Percentiles rank a stretch among this genome's conserved stretches.
phyloP scores from a whole-genome alignment of 2,113 vertebrate species.

The Herpetotheres cachinnans region DNA sequence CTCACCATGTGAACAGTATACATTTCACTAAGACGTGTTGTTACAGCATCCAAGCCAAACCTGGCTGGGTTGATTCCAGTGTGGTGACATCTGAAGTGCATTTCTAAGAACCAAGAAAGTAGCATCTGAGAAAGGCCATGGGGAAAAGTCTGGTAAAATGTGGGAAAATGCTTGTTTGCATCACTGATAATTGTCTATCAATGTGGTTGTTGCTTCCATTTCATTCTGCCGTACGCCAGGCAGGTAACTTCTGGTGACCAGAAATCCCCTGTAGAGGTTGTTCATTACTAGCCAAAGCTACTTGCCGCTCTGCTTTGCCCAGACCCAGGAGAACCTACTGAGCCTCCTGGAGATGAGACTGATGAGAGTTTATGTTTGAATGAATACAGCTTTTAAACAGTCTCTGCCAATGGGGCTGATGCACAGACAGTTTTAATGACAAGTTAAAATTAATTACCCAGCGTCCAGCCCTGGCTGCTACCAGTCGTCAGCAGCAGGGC shows the following conservation, averaged over 20 bases:
- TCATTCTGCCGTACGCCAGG: background rate
- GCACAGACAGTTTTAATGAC: background rate
- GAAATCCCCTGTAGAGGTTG: background rate
- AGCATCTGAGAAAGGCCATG: background rate
- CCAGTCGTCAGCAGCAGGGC: background rate
- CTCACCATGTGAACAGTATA: background rate
- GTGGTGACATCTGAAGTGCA: background rate
- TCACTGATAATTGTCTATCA: background rate
- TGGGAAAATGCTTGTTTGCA: background rate
- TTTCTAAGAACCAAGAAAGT: background rate
- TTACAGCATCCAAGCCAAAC: background rate
- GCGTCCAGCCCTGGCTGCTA: background rate
- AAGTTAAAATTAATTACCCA: background rate
- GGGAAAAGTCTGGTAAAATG: background rate
- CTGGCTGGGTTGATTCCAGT: background rate
- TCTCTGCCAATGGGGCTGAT: background rate
- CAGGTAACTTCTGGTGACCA: background rate
- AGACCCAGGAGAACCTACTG: background rate
- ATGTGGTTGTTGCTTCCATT: background rate
- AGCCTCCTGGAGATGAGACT: background rate
- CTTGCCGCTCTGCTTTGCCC: background rate
- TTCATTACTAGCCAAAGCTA: background rate
- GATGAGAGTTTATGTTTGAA: background rate
- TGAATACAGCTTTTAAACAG: background rate
- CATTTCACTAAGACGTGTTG: background rate